Evolutionary conservation across 2,113 vertebrate genomes (phyloP).

Genomic region (Callochromis pleurospilus): DNA sequence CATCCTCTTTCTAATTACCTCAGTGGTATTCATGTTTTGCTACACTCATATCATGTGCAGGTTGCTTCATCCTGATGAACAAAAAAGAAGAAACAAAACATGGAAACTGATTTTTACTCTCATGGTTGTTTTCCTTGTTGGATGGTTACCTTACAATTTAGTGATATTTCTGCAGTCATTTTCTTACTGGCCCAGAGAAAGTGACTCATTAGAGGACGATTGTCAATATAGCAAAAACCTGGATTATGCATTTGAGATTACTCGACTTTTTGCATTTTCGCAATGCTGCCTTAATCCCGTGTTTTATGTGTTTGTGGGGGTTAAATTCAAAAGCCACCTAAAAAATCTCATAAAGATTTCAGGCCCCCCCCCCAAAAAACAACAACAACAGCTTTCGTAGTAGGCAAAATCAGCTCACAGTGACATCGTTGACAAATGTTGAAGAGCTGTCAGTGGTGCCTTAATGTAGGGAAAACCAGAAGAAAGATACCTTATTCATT

Average conservation of each 20-base stretch:
- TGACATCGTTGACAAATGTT: no score
- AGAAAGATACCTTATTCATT: no score
- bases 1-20: conserved; percentile 73
- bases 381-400: no score
- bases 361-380: no score
- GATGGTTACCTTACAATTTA: conserved; percentile 88
- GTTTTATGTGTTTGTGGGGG: conserved; percentile 73
- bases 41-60: conserved; percentile 79
- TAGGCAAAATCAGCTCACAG: no score
- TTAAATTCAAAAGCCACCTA: no score
- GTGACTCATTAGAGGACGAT: fast-evolving
- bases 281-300: conserved; percentile 93
- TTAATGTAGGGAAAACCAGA: no score
- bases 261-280: conserved; percentile 78
- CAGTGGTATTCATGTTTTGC: conserved; percentile 76
- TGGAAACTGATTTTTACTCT: conserved; percentile 84
- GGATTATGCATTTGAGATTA: conserved; percentile 65
- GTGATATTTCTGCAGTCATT: conserved; percentile 73
- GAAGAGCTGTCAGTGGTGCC: no score
- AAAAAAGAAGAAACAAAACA: conserved; percentile 76
- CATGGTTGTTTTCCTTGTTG: conserved; percentile 81
- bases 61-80: conserved; percentile 68
- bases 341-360: no score
- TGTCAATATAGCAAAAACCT: conserved; percentile 9
- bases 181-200: fast-evolving